Base-by-base conservation (phyloP, 2,797 vertebrate genomes). In the Psittacula derbiana region DNA sequence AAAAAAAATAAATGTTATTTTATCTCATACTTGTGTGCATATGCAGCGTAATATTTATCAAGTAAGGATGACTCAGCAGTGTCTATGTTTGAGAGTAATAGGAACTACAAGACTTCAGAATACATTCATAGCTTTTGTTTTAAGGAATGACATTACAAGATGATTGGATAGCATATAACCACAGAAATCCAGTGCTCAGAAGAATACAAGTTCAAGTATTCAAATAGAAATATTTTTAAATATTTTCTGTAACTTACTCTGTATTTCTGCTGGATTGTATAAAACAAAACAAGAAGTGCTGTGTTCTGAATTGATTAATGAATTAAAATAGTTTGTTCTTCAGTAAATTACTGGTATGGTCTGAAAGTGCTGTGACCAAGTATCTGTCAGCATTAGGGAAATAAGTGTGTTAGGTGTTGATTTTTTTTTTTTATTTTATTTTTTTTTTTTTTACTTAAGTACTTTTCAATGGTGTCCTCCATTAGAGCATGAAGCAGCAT, bases 11-110 rank as follows among this genome's bases (percentile, higher is more conserved):
- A 38, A 13, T 10, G 5, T 55, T 90, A 13, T 28, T 83, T 76
- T 79, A 38, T 84, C 10, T 10, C 23, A 30, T 72, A 36, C 24
- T 43, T 67, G 31, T 58, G 25, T 66, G 44, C 24, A 74, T 44
- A 50, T 65, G 30, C 50, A 80, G 24, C 2, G 0, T 44, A 80
- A 27, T 55, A 71, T 17, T 93, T 92, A 28, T 53, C 38, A 55
- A 81, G 79, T 90, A 81, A 91, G 84, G 60, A 92, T 97, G 97
- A 97, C 84, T 97, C 94, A 92, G 94, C 94, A 94, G 20, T 55
- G 55, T 92, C 46, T 82, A 20, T 70, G 20, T 52, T 69, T 72
- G 50, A 36, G 58, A 62, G 24, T 13, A 24, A 82, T 23, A 86
- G 28, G 12, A 80, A 3, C 15, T 47, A 16, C 17, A 17, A 23